These are phyloP conservation scores for Lasioglossum zephyrum DNA, from an alignment of 2,888 invertebrate genomes.

Conservation along the genomic window DNA sequence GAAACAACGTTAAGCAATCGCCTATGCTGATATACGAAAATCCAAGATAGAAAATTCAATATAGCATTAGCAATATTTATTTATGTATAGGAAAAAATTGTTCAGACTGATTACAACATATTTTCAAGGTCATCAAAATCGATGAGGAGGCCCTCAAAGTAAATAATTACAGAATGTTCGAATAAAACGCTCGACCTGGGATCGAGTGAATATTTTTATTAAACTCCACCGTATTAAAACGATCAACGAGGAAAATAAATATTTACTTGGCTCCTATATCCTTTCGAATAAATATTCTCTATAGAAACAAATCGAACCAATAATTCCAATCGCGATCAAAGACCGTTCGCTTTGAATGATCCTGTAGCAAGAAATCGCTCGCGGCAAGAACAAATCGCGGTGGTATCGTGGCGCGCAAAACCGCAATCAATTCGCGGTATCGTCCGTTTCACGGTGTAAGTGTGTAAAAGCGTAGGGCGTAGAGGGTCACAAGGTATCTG, in stretches of 20 bases:
- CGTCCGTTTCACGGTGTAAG: conserved; percentile 1
- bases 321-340: not conserved
- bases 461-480: not conserved
- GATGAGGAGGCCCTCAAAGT: no score
- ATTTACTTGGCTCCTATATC: not conserved
- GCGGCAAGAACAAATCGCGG: not conserved
- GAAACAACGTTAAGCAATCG: no score
- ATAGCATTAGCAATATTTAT: no score
- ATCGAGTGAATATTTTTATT: not conserved
- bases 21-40: no score
- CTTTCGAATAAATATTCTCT: not conserved
- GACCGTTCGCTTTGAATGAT: not conserved
- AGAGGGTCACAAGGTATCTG: not conserved
- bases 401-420: not conserved
- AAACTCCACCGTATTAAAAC: not conserved
- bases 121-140: no score
- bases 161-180: no score
- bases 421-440: conserved; percentile 19
- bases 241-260: not conserved
- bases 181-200: not conserved
- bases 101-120: no score
- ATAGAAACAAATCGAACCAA: not conserved
- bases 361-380: not conserved
- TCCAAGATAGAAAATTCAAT: no score
- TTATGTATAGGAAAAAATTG: no score